Percentiles rank a stretch among this genome's conserved stretches.
Conservation (phyloP, 2,113 vertebrate genomes). For the Formicarius rufipectus region DNA sequence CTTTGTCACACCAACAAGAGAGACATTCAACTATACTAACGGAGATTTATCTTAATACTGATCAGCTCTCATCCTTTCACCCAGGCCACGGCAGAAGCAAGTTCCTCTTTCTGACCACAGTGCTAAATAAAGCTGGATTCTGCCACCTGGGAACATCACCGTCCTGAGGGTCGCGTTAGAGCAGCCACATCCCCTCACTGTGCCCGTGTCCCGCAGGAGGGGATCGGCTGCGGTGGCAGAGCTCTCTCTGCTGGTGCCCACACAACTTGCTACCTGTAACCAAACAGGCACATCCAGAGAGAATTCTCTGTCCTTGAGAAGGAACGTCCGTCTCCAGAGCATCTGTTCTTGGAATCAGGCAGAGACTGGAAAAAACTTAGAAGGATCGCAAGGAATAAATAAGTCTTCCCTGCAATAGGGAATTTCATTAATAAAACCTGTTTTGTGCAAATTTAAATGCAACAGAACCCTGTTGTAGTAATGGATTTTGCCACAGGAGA, state of each 20-base stretch:
- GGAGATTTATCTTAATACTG: not conserved
- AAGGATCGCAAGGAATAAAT: not conserved
- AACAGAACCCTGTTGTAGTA: not conserved
- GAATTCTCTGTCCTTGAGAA: not conserved
- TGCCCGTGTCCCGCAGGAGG: not conserved
- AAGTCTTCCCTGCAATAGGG: not conserved
- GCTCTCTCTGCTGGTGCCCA: not conserved
- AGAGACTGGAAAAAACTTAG: not conserved
- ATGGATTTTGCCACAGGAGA: not conserved
- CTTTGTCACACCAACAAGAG: not conserved
- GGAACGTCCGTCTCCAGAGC: not conserved
- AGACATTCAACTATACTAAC: not conserved
- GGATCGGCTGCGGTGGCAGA: rapidly evolving
- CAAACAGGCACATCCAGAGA: not conserved
- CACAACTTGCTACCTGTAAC: not conserved
- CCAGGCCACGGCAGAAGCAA: not conserved
- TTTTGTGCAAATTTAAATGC: slow-evolving; percentile 50
- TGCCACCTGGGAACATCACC: rapidly evolving
- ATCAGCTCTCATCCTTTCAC: not conserved
- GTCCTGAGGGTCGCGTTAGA: not conserved
- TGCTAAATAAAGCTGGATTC: not conserved
- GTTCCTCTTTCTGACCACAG: not conserved
- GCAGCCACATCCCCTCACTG: not conserved
- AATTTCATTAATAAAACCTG: not conserved
- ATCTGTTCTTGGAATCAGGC: not conserved